Evolutionary conservation across 2,113 vertebrate species (phyloP), one percentile per base, ranked within the genome.

Genomic region (Coturnix japonica): DNA sequence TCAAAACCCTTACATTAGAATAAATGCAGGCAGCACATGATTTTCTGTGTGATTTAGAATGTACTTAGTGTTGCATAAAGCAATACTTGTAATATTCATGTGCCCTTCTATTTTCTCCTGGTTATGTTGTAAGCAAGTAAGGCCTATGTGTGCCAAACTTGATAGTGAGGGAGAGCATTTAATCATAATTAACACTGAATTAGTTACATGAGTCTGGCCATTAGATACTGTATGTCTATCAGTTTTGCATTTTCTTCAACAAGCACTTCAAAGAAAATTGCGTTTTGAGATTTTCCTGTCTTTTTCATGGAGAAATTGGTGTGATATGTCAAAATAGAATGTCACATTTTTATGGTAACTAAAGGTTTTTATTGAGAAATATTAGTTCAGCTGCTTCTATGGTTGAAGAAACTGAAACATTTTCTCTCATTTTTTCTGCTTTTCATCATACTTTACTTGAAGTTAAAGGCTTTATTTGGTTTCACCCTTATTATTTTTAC

Each of bases 1-100:
- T 79, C 53, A 54, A 35, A 44, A 76, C 59, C 78, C 82, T 63
- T 67, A 35, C 44, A 8, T 87, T 91, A 86, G 92, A 94, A 94
- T 91, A 92, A 66, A 81, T 91, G 43, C 87, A 82, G 67, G 87
- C 81, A 92, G 81, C 75, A 82, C 56, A 28, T 37, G 64, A n/a
- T 82, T 76, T 80, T 73, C 59, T 85, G 10, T 53, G 64, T 57
- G 41, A 70, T 66, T 93, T 78, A n/a, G 73, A 81, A 61, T 23
- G 47, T 71, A 63, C 44, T 74, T 81, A 47, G 66, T 69, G 23
- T 44, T 41, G 57, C 35, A 67, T 44, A 79, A 72, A 88, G 85
- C 82, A 72, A 20, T 43, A 37, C 37, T 35, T 8, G 0, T 41
- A 22, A 81, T 57, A 69, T 74, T 60, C 13, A 7, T 17, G 25